Conservation (phyloP, 2,888 invertebrate genomes). For the Sialis fuliginosa region DNA sequence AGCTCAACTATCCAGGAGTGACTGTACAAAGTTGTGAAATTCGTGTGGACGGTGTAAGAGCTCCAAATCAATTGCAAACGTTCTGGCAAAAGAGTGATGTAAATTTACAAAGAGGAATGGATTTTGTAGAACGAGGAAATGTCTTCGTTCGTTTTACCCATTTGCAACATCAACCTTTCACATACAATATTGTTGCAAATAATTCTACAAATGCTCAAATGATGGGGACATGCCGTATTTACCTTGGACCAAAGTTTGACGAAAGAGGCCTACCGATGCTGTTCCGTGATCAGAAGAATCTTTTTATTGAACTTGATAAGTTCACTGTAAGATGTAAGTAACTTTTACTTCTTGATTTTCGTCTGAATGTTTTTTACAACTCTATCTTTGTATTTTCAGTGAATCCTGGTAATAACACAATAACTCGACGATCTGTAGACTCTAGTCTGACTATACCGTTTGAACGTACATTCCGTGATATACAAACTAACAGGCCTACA, state of each 20-base stretch:
- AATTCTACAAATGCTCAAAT: conserved; percentile 30
- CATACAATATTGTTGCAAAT: conserved; percentile 41
- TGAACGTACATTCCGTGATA: conserved; percentile 59
- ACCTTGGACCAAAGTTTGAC: conserved; percentile 46
- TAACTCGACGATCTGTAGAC: conserved; percentile 45
- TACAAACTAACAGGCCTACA: conserved; percentile 42
- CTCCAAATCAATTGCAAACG: conserved; percentile 39
- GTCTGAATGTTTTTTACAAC: too few relatives aligned
- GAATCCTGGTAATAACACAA: conserved; percentile 43
- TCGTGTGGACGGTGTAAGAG: conserved; percentile 28
- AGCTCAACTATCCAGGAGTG: conserved; percentile 41
- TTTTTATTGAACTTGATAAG: conserved; percentile 59
- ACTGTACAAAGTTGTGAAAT: conserved; percentile 38
- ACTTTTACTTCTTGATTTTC: background rate
- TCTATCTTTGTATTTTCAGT: conserved; percentile 27
- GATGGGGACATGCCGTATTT: conserved; percentile 50
- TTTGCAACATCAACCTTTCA: conserved; percentile 55
- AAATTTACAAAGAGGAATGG: conserved; percentile 61
- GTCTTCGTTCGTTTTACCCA: conserved; percentile 60
- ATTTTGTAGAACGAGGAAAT: conserved; percentile 60
- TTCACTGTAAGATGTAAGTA: conserved; percentile 43
- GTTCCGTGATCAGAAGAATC: conserved; percentile 40
- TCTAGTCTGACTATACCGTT: conserved; percentile 73
- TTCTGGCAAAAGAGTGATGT: conserved; percentile 68
- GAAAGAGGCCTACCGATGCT: conserved; percentile 44